These are phyloP conservation scores for Melieria crassipennis DNA, from an alignment of 2,888 invertebrate species.

Conservation along the genomic window DNA sequence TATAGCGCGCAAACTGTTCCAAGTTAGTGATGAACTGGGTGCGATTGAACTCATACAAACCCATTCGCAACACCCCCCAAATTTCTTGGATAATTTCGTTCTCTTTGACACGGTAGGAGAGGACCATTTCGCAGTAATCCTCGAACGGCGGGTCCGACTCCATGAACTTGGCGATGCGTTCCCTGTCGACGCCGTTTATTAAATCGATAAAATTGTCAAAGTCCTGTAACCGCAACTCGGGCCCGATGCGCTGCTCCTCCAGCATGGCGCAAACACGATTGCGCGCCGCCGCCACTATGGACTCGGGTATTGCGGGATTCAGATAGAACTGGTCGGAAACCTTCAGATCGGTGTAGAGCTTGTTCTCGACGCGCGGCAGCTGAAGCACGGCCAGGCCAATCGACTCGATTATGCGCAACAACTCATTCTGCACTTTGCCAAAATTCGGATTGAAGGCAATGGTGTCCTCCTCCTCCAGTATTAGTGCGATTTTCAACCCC, in stretches of 20 bases:
- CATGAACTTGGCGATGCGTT: constrained; percentile 75
- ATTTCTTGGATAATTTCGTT: constrained; percentile 70
- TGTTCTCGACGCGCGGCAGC: constrained; percentile 82
- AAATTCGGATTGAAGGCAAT: constrained; percentile 81
- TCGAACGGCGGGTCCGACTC: constrained; percentile 73
- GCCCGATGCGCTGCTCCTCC: constrained; percentile 77
- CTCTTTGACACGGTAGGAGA: constrained; percentile 72
- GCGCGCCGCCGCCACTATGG: constrained; percentile 74
- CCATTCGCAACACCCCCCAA: constrained; percentile 75
- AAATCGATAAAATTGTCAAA: constrained; percentile 83
- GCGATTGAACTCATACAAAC: constrained; percentile 87
- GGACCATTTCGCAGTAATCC: constrained; percentile 71
- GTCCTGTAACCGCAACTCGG: constrained; percentile 77
- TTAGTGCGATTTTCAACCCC: constrained; percentile 69
- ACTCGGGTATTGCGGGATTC: constrained; percentile 77
- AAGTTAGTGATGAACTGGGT: constrained; percentile 79
- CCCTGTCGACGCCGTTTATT: constrained; percentile 73
- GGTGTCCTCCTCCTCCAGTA: constrained; percentile 67
- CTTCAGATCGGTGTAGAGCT: constrained; percentile 67
- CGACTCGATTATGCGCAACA: constrained; percentile 77
- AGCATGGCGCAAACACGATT: constrained; percentile 72
- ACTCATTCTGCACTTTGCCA: constrained; percentile 76
- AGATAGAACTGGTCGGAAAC: constrained; percentile 51
- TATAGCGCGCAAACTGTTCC: constrained; percentile 73
- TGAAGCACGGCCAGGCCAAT: constrained; percentile 77